These are phyloP conservation scores for Emberiza fucata DNA, from an alignment of 2,113 vertebrate genomes.

Conservation along the genomic window DNA sequence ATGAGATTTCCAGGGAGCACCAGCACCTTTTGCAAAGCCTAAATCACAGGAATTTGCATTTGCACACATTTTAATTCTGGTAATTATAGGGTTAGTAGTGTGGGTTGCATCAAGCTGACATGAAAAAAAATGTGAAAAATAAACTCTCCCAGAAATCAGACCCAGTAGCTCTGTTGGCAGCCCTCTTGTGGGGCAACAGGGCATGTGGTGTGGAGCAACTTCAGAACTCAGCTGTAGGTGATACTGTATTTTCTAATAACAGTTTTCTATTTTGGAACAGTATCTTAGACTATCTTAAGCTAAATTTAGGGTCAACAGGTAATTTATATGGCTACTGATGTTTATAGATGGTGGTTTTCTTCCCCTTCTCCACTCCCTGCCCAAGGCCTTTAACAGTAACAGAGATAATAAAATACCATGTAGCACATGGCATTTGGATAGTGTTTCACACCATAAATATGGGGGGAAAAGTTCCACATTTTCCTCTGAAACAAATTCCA, in stretches of 20 bases:
- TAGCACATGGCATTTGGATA: background rate
- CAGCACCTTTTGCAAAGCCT: background rate
- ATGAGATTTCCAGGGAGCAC: background rate
- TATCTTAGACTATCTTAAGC: background rate
- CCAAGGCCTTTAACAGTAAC: background rate
- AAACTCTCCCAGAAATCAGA: background rate
- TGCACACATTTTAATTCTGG: background rate
- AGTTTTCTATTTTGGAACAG: background rate
- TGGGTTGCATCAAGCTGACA: background rate
- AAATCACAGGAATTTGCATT: background rate
- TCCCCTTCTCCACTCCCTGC: background rate
- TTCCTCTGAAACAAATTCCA: background rate
- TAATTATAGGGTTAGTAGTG: background rate
- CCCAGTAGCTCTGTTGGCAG: background rate
- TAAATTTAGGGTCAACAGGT: background rate
- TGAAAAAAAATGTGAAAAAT: background rate
- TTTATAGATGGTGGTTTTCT: background rate
- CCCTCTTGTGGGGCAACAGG: background rate
- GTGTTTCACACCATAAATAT: background rate
- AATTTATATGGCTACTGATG: background rate
- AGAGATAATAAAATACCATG: background rate
- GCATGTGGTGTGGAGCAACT: accelerated
- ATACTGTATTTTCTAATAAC: background rate
- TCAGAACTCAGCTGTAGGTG: background rate
- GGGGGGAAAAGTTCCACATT: background rate